These are phyloP conservation scores for Folsomia manolachei DNA, from an alignment of 2,888 invertebrate species.

Conservation along the genomic window DNA sequence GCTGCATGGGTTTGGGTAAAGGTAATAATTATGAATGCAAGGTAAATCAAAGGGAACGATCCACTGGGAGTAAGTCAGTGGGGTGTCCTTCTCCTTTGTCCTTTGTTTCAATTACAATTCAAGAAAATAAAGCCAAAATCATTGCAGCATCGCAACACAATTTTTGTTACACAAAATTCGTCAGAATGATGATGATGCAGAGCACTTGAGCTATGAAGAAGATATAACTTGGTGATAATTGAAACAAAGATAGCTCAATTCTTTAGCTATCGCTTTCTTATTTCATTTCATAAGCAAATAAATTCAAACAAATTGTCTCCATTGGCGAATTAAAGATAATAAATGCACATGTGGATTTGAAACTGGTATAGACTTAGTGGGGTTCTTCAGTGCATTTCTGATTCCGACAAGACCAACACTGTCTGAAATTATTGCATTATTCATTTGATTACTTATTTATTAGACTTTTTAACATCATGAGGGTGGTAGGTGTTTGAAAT, in stretches of 20 bases:
- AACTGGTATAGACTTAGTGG: too few relatives aligned
- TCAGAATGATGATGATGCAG: background rate
- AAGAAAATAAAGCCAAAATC: background rate
- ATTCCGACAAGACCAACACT: too few relatives aligned
- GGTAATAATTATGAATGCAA: background rate
- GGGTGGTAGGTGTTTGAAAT: too few relatives aligned
- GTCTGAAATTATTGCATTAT: too few relatives aligned
- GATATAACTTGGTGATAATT: background rate
- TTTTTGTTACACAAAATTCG: background rate
- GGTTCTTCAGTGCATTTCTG: too few relatives aligned
- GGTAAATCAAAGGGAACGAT: conserved; percentile 3
- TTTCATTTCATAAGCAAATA: background rate
- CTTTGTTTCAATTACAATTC: background rate
- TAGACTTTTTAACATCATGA: too few relatives aligned
- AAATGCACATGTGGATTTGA: background rate
- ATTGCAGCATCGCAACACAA: background rate
- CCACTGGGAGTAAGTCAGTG: conserved; percentile 3
- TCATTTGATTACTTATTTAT: too few relatives aligned
- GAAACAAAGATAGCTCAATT: background rate
- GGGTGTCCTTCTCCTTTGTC: background rate
- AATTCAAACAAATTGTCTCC: background rate
- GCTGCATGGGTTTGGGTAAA: too few relatives aligned
- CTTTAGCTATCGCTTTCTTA: background rate
- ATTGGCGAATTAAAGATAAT: background rate
- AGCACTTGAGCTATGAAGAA: too few relatives aligned